Evolutionary conservation across 2,797 vertebrate species (phyloP), one percentile per base, ranked within the genome.

Genomic region (Paratrypauchen microcephalus): DNA sequence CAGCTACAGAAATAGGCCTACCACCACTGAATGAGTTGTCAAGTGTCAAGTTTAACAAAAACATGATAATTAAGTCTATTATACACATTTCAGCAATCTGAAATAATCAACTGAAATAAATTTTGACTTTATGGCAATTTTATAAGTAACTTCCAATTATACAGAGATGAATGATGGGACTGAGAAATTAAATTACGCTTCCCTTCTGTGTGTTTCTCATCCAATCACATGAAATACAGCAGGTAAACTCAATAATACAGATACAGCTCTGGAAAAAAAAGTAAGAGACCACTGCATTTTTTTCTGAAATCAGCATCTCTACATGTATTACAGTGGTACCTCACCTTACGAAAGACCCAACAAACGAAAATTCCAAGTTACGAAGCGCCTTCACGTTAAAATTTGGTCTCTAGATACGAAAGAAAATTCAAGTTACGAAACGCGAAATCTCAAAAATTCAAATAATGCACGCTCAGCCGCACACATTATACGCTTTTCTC

Each of bases 161-260:
- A 68, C 72, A 69, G 66, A 68, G n/a, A 52, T 67, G 45, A 61
- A 73, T 83, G 73, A 83, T 80, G 76, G 56, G 59, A 74, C 50
- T 58, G 65, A 54, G 61, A 73, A 77, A 78, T 77, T 68, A 12
- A 71, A 72, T 77, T 59, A 79, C 64, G 36, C 58, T 39, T 63
- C 54, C 59, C 70, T 72, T 68, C 59, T 70, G 32, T 71, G 70
- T 71, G 62, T 78, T 78, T 71, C 73, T 57, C 47, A 62, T 57
- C 65, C 70, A 57, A 65, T 36, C 60, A 66, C 62, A 66, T 63
- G 68, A 79, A 70, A 59, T 62, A 30, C 32, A 41, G 19, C 57
- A 71, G 47, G 19, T 73, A 61, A 48, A 71, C 63, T 65, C 19
- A 48, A 30, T n/a, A 67, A 71, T 41, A 68, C 66, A 68, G 30